Evolutionary conservation across 1,140 invertebrate species (phyloP).

Genomic region (Apis florea): DNA sequence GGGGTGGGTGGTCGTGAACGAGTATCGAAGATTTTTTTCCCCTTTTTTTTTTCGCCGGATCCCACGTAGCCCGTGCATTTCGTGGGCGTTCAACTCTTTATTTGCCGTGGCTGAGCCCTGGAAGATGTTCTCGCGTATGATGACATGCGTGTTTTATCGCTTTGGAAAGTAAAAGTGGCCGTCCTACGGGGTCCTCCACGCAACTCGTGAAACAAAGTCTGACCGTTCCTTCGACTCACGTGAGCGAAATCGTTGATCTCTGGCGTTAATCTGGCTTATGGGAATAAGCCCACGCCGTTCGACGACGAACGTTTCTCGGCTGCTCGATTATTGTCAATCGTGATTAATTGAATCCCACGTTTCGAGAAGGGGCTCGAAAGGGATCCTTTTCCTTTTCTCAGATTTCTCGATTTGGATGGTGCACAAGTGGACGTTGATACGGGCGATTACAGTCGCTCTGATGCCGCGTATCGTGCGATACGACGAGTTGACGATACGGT

Average conservation of each 20-base stretch:
- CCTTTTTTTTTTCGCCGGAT: not conserved
- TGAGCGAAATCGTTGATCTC: not conserved
- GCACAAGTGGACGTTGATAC: not conserved
- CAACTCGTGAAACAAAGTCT: conserved; percentile 13
- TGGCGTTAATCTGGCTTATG: not conserved
- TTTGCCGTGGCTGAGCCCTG: conserved; percentile 1
- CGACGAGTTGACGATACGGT: too few relatives aligned
- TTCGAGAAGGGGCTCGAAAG: not conserved
- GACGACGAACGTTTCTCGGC: not conserved
- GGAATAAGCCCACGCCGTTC: conserved; percentile 16
- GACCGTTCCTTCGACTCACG: too few relatives aligned
- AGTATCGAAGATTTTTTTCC: not conserved
- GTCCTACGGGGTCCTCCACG: conserved; percentile 42
- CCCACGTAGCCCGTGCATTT: conserved; percentile 4
- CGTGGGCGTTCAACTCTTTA: conserved; percentile 37
- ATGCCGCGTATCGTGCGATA: too few relatives aligned
- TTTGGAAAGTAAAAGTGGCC: conserved; percentile 71
- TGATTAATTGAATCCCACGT: conserved; percentile 12
- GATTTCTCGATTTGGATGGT: not conserved
- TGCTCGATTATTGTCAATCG: not conserved
- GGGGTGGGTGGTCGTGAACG: conserved; percentile 8
- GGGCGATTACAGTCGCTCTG: too few relatives aligned
- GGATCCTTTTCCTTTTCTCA: not conserved
- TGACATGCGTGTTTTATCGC: conserved; percentile 57
- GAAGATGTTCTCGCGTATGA: not conserved